Percentiles rank a stretch among this genome's conserved stretches.
Conservation (phyloP, 2,797 vertebrate genomes). For the Nyctalus aviator region DNA sequence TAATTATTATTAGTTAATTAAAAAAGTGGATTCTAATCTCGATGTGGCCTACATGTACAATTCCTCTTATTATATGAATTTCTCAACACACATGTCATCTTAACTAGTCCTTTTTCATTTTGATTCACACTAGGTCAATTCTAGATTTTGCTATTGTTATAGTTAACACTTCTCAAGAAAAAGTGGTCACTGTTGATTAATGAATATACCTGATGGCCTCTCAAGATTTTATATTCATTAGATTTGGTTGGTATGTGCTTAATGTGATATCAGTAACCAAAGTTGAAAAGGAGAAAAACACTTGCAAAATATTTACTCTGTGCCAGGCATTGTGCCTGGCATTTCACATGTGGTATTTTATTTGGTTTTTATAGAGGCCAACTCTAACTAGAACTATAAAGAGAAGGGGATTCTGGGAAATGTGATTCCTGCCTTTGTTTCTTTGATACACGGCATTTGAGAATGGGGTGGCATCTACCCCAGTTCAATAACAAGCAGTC, state of each 20-base stretch:
- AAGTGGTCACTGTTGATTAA: constrained; percentile 34
- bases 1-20: constrained; percentile 71
- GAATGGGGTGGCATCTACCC: background rate
- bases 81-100: background rate
- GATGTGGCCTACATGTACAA: constrained; percentile 41
- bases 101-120: constrained; percentile 22
- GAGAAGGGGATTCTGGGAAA: background rate
- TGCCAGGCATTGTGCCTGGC: background rate
- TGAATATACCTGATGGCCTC: constrained; percentile 25
- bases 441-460: background rate
- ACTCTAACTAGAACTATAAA: background rate
- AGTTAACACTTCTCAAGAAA: constrained; percentile 51
- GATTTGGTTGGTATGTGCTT: background rate
- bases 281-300: background rate
- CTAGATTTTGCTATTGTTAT: constrained; percentile 32
- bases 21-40: constrained; percentile 65
- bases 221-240: background rate
- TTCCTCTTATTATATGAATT: constrained; percentile 59
- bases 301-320: background rate
- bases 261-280: background rate
- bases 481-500: background rate
- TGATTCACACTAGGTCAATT: constrained; percentile 30
- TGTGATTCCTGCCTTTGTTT: background rate
- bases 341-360: background rate
- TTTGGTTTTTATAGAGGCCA: background rate